Evolutionary conservation across 1,140 invertebrate species (phyloP), one percentile per base, ranked within the genome.

Genomic region (silkworm (Bombyx mori)): DNA sequence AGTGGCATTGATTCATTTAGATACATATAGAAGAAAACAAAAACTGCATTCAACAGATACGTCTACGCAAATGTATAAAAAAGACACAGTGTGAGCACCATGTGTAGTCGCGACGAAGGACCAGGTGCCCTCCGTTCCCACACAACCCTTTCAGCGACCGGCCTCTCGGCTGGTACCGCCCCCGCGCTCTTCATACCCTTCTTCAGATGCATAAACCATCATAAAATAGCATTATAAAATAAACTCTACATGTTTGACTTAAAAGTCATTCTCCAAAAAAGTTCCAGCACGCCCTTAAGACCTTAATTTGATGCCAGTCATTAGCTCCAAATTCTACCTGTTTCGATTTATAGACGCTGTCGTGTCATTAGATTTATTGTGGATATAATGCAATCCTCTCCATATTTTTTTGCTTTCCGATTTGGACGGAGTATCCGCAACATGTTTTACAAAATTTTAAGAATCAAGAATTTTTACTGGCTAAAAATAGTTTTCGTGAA

Each of bases 291-390:
- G 22, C n/a, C 8, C 52, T 63, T 76, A 64, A 47, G 52, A 45
- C 61, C 22, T 63, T 68, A 9, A 57, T 35, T 12, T 53, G 42
- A 7, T 47, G 26, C 4, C 18, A 46, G 58, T 75, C 78, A 80
- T 82, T 82, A 82, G 74, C 69, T 75, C 75, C 63, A 75, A 82
- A 79, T 77, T 87, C 79, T 87, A 87, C 83, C 83, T 87, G 83
- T 87, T 77, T 70, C 75, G 75, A 86, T 86, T 85, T 83, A 83
- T 86, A 85, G 82, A 77, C 65, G 79, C 71, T 76, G 74, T 87
- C 80, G 80, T 82, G 77, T 87, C 82, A 85, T 85, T 85, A 85
- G 78, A 87, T 87, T 87, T 87, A 86, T 86, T 83, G 79, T 82
- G 69, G 79, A 83, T 81, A 81, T 82, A 82, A 83, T 86, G 78